Evolutionary conservation across 92 coral and sea anemone genomes (phyloP), one percentile per base, ranked within the genome.

Genomic region (Zoanthus sansibaricus): DNA sequence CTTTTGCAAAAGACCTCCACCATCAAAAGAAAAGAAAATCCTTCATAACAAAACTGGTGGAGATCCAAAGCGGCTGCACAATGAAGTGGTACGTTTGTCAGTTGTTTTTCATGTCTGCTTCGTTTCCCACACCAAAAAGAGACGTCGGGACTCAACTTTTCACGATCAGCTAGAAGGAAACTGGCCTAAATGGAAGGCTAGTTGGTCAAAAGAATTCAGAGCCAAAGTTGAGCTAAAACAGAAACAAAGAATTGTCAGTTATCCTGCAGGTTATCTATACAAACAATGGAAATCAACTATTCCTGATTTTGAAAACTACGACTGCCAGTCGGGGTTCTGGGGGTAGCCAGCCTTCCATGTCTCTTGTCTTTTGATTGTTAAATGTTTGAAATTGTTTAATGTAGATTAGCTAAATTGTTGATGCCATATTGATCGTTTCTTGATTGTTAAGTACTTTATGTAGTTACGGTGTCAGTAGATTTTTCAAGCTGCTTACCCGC

Each of bases 401-500:
- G 15, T 9, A 15, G 2, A 4, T 12, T 12, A 14, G 5, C 7
- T 66, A 0, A 3, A n/a, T 66, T 66, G 33, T 66, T 66, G 42
- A 66, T 66, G 71, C 71, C 14, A 6, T 18, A 20, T 17, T 64
- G 70, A 21, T 64, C 5, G 18, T 64, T 64, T 64, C 70, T 8
- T 64, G 5, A 7, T 54, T 54, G 21, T 15, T 64, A 20, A 16
- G 21, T 7, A 20, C 2, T 64, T 4, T 18, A 21, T 15, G 8
- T 16, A 64, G 21, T 16, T 21, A 17, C 9, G 17, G 70, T 18
- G 70, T 64, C 30, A 20, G 21, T 15, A 15, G 42, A 15, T 15
- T 21, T 17, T 64, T 62, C 69, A 62, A 62, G 31, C 71, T 64
- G 71, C 71, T 66, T 32, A 67, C 71, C 11, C 71, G 71, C 7